Conservation (phyloP, 1,140 invertebrate species). For the Trachymyrmex septentrionalis region DNA sequence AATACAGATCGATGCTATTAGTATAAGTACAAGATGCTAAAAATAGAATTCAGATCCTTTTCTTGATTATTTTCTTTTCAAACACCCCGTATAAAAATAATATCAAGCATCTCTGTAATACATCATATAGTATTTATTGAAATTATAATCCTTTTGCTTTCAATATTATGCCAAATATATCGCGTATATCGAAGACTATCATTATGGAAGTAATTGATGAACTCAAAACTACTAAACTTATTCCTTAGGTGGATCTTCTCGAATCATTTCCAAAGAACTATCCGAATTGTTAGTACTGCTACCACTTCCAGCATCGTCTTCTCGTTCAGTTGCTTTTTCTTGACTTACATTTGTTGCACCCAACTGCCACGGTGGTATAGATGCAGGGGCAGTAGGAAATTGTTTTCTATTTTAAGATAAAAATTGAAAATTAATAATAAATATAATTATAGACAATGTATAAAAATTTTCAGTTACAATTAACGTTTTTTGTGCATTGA, state of each 20-base stretch:
- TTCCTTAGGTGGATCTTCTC: constrained; percentile 85
- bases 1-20: background rate
- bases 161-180: constrained; percentile 52
- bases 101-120: constrained; percentile 40
- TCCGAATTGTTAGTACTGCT: constrained; percentile 86
- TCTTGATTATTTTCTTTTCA: background rate
- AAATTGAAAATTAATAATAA: constrained; percentile 37
- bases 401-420: constrained; percentile 88
- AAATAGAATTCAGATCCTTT: background rate
- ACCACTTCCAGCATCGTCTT: constrained; percentile 85
- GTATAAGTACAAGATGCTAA: background rate
- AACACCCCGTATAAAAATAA: constrained; percentile 24
- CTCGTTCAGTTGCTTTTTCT: constrained; percentile 82
- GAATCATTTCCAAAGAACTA: constrained; percentile 86
- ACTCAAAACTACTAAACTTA: constrained; percentile 68
- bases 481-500: background rate
- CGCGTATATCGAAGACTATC: constrained; percentile 61
- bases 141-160: constrained; percentile 36
- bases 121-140: constrained; percentile 20
- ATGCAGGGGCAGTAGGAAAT: constrained; percentile 91
- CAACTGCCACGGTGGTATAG: constrained; percentile 92
- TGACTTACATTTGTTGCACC: constrained; percentile 80
- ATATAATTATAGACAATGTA: background rate
- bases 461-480: constrained; percentile 39
- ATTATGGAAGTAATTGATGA: constrained; percentile 58